phyloP scores from a whole-genome alignment of 1,140 invertebrate species.

The Reticulitermes speratus region DNA sequence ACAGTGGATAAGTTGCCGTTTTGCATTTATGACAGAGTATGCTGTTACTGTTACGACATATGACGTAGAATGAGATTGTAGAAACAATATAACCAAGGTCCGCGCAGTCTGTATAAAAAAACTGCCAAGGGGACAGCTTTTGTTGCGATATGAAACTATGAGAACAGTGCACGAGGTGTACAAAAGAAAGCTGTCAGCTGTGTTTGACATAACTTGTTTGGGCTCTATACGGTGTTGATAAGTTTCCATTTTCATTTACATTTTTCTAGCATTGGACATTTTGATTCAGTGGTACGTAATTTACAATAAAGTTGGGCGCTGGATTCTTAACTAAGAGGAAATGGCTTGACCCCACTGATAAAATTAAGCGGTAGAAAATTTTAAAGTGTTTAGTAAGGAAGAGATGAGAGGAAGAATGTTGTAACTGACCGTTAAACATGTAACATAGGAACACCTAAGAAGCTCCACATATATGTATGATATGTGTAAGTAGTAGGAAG shows the following conservation, averaged over 20 bases:
- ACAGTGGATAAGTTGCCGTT: background rate
- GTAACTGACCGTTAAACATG: too few species aligned
- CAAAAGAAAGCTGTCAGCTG: background rate
- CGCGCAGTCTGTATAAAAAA: background rate
- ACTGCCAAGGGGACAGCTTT: background rate
- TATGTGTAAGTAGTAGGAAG: too few species aligned
- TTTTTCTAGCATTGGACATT: background rate
- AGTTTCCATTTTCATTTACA: background rate
- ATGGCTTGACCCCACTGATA: background rate
- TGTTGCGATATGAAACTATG: background rate
- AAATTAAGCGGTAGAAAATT: too few species aligned
- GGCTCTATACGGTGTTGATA: background rate
- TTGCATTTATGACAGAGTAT: background rate
- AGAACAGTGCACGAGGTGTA: too few species aligned
- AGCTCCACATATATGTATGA: too few species aligned
- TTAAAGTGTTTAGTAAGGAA: too few species aligned
- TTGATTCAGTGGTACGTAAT: background rate
- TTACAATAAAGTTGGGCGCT: background rate
- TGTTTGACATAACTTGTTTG: background rate
- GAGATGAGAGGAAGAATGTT: too few species aligned
- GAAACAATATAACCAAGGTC: background rate
- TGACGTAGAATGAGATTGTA: background rate
- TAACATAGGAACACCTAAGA: too few species aligned
- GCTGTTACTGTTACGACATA: background rate
- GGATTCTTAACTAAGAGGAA: background rate